A percentile compares a stretch with the other conserved stretches of the same genome.
Conservation (phyloP, 2,888 invertebrate genomes). For the Thymelicus lineola region DNA sequence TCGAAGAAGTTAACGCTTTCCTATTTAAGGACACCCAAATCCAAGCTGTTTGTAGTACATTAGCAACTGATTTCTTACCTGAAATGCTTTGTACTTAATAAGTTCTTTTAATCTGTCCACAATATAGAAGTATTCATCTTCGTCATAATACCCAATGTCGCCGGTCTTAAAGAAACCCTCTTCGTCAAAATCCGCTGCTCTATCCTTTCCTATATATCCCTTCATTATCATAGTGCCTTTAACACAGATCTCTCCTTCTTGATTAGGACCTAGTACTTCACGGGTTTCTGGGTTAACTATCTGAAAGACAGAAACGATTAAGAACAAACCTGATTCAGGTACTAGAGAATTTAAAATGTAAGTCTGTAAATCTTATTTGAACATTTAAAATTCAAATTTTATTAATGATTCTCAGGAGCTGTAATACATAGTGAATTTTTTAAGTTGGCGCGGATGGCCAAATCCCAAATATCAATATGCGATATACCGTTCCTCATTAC, state of each 20-base stretch:
- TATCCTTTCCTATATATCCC: constrained; percentile 86
- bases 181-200: constrained; percentile 88
- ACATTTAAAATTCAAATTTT: too few species aligned
- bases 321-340: too few species aligned
- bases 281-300: constrained; percentile 74
- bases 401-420: too few species aligned
- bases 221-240: constrained; percentile 92
- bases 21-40: too few species aligned
- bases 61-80: constrained; percentile 51
- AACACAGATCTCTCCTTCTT: constrained; percentile 92
- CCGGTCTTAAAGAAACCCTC: constrained; percentile 91
- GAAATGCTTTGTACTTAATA: constrained; percentile 72
- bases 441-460: too few species aligned
- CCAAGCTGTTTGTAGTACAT: too few species aligned
- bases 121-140: constrained; percentile 63
- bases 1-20: too few species aligned
- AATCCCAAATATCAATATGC: too few species aligned
- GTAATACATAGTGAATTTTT: too few species aligned
- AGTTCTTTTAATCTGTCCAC: constrained; percentile 73
- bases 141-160: constrained; percentile 69
- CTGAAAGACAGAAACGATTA: constrained; percentile 53
- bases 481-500: too few species aligned
- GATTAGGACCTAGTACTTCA: constrained; percentile 73
- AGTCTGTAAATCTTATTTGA: too few species aligned
- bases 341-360: too few species aligned